Base-by-base conservation (phyloP, 2,888 invertebrate genomes). In the Rhyacophila evoluta region DNA sequence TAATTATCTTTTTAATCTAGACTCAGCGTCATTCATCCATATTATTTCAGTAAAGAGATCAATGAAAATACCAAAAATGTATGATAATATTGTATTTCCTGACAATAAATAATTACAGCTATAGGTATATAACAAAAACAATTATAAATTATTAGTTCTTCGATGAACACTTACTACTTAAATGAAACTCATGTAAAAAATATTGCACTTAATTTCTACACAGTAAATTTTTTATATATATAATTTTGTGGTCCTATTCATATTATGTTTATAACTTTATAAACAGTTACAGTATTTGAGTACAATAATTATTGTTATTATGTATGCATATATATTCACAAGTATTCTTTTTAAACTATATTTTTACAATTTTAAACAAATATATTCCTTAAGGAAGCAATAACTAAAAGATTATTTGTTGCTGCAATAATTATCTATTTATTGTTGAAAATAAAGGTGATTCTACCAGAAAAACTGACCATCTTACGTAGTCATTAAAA, bases 121-220 rank as follows among this genome's bases (percentile, higher is more conserved):
- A 55, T 19, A 55, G 55, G 19, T 55, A 55, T 55, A 10, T 55
- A 55, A 55, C 55, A 55, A 55, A 55, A 55, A 55, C 55, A 55
- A 55, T 55, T 8, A 55, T 55, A 55, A 55, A 55, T 55, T n/a
- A n/a, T n/a, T 55, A 55, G 19, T 55, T 8, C 19, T 19, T 55
- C 10, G 19, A 55, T 55, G 8, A 19, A 55, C 19, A 19, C 10
- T 55, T 41, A 41, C 55, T 55, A 55, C 55, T 55, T 55, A 55
- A 39, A 39, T 39, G 12, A 39, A 55, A 55, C 55, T 55, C 55
- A 55, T 55, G 55, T 55, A 55, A 55, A 55, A 55, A 55, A 55
- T 55, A 55, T 55, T 55, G 55, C 55, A 55, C 55, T 55, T 55
- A 55, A 1, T 55, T 55, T 55, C 55, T 55, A 55, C 10, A 10